phyloP scores from a whole-genome alignment of 2,797 vertebrate species.

The Etheostoma perlongum region DNA sequence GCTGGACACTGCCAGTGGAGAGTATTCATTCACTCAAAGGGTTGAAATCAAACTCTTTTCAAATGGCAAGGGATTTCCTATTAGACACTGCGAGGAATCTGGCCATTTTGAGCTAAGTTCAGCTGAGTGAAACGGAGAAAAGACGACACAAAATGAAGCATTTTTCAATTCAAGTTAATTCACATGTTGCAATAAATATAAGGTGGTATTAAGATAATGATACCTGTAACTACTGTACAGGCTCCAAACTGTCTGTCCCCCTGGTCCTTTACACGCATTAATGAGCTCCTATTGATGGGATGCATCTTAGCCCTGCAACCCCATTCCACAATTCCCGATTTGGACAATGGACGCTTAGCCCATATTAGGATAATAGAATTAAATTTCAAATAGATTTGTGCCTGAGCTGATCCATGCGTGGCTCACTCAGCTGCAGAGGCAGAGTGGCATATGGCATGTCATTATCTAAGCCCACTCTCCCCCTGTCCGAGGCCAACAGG shows the following conservation, averaged over 20 bases:
- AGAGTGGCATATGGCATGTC: conserved; percentile 80
- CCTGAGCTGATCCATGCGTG: conserved; percentile 64
- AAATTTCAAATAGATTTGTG: conserved; percentile 83
- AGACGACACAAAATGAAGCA: not conserved
- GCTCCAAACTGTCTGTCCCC: conserved; percentile 68
- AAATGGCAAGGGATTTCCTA: conserved; percentile 64
- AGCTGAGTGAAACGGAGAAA: conserved; percentile 16
- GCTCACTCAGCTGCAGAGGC: conserved; percentile 75
- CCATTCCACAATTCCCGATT: conserved; percentile 78
- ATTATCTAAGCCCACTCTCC: conserved; percentile 77
- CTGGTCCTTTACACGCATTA: conserved; percentile 59
- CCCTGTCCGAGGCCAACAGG: conserved; percentile 74
- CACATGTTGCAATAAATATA: conserved; percentile 11
- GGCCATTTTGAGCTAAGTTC: conserved; percentile 34
- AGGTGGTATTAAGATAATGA: conserved; percentile 16
- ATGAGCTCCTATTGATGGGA: conserved; percentile 68
- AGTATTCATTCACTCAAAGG: conserved; percentile 64
- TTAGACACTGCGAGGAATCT: conserved; percentile 48
- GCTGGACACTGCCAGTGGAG: conserved; percentile 62
- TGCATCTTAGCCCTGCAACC: conserved; percentile 64
- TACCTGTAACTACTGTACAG: conserved; percentile 37
- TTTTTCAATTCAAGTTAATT: not conserved
- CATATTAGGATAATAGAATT: conserved; percentile 84
- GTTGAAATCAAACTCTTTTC: conserved; percentile 70
- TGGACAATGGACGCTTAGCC: conserved; percentile 76